Percentiles rank a stretch among this genome's conserved stretches.
phyloP scores from a whole-genome alignment of 1,140 invertebrate species.

The Cydia amplana region DNA sequence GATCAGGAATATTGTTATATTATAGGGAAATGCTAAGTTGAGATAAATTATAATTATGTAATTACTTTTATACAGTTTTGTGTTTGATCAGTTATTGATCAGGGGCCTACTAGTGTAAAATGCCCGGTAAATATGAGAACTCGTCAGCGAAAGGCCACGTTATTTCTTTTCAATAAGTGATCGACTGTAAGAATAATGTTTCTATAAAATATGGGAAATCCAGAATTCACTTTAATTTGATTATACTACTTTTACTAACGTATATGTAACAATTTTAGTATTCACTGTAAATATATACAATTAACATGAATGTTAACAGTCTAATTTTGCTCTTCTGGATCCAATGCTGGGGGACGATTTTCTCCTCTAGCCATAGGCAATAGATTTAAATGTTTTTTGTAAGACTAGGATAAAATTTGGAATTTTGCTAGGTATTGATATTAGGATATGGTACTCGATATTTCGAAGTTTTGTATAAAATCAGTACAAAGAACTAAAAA shows the following conservation, averaged over 20 bases:
- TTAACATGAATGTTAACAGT: conserved; percentile 55
- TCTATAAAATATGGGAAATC: conserved; percentile 11
- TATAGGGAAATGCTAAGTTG: conserved; percentile 18
- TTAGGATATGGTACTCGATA: conserved; percentile 44
- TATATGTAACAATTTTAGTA: conserved; percentile 41
- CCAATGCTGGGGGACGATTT: conserved; percentile 48
- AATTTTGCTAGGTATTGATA: conserved; percentile 56
- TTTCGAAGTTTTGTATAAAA: conserved; percentile 62
- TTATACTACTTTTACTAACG: conserved; percentile 39
- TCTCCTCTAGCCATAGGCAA: conserved; percentile 60
- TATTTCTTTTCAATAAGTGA: conserved; percentile 9
- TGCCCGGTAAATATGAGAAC: not conserved
- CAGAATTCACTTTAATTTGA: conserved; percentile 33
- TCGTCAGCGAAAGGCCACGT: conserved; percentile 1
- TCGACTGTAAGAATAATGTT: conserved; percentile 6
- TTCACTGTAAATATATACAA: conserved; percentile 60
- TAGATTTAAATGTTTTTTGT: conserved; percentile 60
- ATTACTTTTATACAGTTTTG: conserved; percentile 24
- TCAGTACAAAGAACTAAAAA: conserved; percentile 74
- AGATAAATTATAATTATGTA: conserved; percentile 21
- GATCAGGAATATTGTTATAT: conserved; percentile 22
- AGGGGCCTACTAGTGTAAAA: conserved; percentile 20
- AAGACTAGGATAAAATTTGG: conserved; percentile 62
- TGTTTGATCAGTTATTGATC: conserved; percentile 11
- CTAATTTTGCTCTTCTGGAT: conserved; percentile 45